Conservation (phyloP, 2,888 invertebrate genomes). For the Brachylomia viminalis region DNA sequence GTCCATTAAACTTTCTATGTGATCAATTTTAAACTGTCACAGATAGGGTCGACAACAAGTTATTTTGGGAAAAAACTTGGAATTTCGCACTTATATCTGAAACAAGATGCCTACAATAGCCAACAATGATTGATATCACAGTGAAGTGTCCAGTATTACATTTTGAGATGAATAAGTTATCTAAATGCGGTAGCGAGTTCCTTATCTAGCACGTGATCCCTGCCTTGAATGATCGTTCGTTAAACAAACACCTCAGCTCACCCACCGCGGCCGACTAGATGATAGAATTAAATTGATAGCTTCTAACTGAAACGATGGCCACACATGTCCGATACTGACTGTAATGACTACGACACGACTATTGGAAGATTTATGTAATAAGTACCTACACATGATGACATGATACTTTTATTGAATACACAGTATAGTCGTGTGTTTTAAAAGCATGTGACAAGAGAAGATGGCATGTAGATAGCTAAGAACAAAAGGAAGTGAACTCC, state of each 20-base stretch:
- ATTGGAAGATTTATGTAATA: conserved; percentile 46
- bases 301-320: conserved; percentile 54
- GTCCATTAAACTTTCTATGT: conserved; percentile 33
- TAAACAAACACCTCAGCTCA: conserved; percentile 52
- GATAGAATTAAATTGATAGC: conserved; percentile 58
- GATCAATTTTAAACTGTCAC: conserved; percentile 56
- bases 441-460: not conserved
- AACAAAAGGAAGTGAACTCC: not conserved
- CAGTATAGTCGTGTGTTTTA: not conserved
- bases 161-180: conserved; percentile 62
- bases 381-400: not conserved
- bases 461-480: not conserved
- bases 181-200: conserved; percentile 58
- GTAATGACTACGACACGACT: conserved; percentile 14
- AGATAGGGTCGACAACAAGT: conserved; percentile 7
- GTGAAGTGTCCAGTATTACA: conserved; percentile 13
- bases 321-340: conserved; percentile 39
- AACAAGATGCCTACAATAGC: not conserved
- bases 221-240: conserved; percentile 29
- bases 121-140: conserved; percentile 5
- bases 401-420: conserved; percentile 4
- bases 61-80: not conserved
- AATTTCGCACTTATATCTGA: not conserved
- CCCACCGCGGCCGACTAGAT: conserved; percentile 25
- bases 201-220: conserved; percentile 71